Conservation (phyloP, 2,888 invertebrate species). For the Eutolmus rufibarbis region DNA sequence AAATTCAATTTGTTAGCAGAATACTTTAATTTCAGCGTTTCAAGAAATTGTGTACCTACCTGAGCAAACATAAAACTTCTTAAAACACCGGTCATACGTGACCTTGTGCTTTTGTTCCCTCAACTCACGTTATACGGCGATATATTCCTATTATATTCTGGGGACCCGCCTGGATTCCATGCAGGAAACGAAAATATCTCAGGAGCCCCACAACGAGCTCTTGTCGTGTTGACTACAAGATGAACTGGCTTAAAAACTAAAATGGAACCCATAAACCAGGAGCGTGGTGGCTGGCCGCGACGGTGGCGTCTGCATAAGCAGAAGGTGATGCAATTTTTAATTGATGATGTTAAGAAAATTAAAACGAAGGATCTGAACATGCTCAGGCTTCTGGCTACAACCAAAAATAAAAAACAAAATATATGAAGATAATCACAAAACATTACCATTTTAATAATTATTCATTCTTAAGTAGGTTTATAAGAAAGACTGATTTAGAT, state of each 20-base stretch:
- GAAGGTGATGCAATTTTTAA: too few species aligned
- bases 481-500: too few species aligned
- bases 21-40: not conserved
- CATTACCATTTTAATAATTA: too few species aligned
- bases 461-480: too few species aligned
- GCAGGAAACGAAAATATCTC: not conserved
- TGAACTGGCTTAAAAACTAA: not conserved
- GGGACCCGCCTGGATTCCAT: not conserved
- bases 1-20: constrained; percentile 30
- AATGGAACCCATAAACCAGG: constrained; percentile 11
- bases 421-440: too few species aligned
- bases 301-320: too few species aligned
- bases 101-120: constrained; percentile 25
- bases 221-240: not conserved
- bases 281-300: too few species aligned
- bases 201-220: not conserved
- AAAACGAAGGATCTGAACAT: too few species aligned
- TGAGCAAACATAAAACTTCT: not conserved
- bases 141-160: not conserved
- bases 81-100: constrained; percentile 19
- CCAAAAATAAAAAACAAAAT: too few species aligned
- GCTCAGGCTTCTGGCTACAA: too few species aligned
- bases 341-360: too few species aligned
- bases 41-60: not conserved
- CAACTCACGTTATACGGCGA: not conserved